phyloP scores from a whole-genome alignment of 1,140 invertebrate genomes.

The Cyclargus thomasi region DNA sequence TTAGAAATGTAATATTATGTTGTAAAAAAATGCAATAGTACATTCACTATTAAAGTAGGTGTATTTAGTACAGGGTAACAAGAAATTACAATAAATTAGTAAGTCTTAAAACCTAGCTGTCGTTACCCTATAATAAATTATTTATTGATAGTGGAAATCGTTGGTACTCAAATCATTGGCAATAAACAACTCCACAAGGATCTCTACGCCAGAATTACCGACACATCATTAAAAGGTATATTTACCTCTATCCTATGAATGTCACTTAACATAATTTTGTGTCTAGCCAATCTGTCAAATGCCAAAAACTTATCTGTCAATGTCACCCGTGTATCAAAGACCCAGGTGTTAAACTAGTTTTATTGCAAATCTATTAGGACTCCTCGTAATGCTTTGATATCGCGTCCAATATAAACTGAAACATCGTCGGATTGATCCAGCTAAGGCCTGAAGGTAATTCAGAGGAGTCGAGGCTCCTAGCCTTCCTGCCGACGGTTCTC shows the following conservation, averaged over 20 bases:
- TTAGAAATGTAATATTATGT: not conserved
- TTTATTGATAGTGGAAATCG: not conserved
- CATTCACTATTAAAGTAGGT: not conserved
- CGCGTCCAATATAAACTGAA: slow-evolving; percentile 68
- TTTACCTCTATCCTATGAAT: no score
- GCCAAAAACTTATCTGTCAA: no score
- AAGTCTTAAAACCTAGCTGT: slow-evolving; percentile 26
- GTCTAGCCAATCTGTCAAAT: no score
- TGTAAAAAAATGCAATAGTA: not conserved
- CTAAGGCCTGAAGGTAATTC: slow-evolving; percentile 60
- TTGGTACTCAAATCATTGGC: not conserved
- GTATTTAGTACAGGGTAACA: slow-evolving; percentile 42
- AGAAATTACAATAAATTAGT: slow-evolving; percentile 28
- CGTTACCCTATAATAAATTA: slow-evolving; percentile 37
- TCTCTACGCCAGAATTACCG: no score
- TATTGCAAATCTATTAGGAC: slow-evolving; percentile 26
- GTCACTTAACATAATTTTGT: no score
- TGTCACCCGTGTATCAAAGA: no score
- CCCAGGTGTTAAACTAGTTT: no score
- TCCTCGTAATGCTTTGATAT: slow-evolving; percentile 55
- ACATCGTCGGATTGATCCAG: slow-evolving; percentile 64
- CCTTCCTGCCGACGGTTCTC: slow-evolving; percentile 69
- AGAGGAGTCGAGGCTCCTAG: slow-evolving; percentile 52
- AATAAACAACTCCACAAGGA: no score
- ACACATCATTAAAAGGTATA: no score